phyloP scores from a whole-genome alignment of 2,113 vertebrate species.

The Sisor rabdophorus region DNA sequence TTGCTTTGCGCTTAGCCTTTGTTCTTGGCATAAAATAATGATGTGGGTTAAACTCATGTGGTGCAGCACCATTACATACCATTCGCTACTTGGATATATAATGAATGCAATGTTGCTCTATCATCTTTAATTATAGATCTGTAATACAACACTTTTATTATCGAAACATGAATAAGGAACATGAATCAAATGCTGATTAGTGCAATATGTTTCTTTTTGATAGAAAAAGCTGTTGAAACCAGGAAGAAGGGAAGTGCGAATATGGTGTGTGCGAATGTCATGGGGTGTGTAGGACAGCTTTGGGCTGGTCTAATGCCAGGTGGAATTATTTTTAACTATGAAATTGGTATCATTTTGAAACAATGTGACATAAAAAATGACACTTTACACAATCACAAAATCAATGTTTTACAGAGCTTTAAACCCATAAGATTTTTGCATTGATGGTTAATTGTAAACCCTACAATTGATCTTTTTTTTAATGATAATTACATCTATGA shows the following conservation, averaged over 20 bases:
- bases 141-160: constrained; percentile 20
- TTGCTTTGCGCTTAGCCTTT: constrained; percentile 80
- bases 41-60: constrained; percentile 58
- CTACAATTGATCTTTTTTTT: constrained; percentile 58
- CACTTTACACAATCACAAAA: background rate
- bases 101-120: constrained; percentile 46
- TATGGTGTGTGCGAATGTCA: constrained; percentile 58
- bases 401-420: background rate
- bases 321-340: constrained; percentile 58
- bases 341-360: constrained; percentile 55
- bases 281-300: constrained; percentile 52
- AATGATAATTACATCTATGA: constrained; percentile 52
- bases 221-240: constrained; percentile 50
- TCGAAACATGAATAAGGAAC: constrained; percentile 25
- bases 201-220: constrained; percentile 36
- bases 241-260: constrained; percentile 53
- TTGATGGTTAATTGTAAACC: constrained; percentile 55
- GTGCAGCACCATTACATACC: constrained; percentile 41
- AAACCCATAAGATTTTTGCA: constrained; percentile 21
- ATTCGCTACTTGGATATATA: constrained; percentile 56
- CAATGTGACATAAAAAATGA: constrained; percentile 39
- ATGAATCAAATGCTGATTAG: constrained; percentile 35
- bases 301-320: constrained; percentile 50
- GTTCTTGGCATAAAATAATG: constrained; percentile 76
- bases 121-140: constrained; percentile 57